Base-by-base conservation (phyloP, 2,113 vertebrate genomes). In the Rhabdomys dilectus region DNA sequence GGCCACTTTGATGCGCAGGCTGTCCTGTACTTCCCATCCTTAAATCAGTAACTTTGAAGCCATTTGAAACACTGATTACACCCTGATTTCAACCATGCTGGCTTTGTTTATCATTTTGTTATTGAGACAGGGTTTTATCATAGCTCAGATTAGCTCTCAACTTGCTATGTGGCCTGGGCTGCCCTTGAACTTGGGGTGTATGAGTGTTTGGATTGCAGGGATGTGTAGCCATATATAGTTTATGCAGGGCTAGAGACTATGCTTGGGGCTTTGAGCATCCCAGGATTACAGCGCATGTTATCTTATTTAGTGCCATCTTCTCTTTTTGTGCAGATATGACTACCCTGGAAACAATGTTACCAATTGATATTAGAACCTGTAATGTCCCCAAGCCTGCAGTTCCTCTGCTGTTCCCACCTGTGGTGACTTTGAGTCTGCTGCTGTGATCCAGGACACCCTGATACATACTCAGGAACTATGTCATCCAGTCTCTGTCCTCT, bases 291-390 rank as follows among this genome's bases (percentile, higher is more conserved):
- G n/a, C 29, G 39, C 24, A 22, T 12, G 51, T 10, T 24, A 4
- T 7, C 58, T 31, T 29, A 58, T 36, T n/a, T 42, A 34, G 29
- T 3, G 7, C 58, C 6, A 10, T 34, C 26, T 17, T 42, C 58
- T 19, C 51, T 39, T n/a, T 62, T 19, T 66, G 58, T 85, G 60
- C 2, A 73, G 77, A 17, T 12, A 2, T 2, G 26, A 45, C 26
- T 9, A 58, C n/a, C 34, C 11, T 7, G n/a, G 12, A 73, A 21
- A 45, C 19, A 56, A 56, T 0, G 11, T 0, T 9, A 13, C 5
- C 4, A 42, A 4, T 21, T 66, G 10, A 48, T 15, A 5, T 4
- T 17, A 76, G 19, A 45, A 48, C 7, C 29, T 60, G 5, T 34
- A 12, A 8, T 26, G 64, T n/a, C 39, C 26, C n/a, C 0, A 6